Percentiles rank a stretch among this genome's conserved stretches.
Conservation (phyloP, 2,888 invertebrate genomes). For the Cryptocephalus primarius region DNA sequence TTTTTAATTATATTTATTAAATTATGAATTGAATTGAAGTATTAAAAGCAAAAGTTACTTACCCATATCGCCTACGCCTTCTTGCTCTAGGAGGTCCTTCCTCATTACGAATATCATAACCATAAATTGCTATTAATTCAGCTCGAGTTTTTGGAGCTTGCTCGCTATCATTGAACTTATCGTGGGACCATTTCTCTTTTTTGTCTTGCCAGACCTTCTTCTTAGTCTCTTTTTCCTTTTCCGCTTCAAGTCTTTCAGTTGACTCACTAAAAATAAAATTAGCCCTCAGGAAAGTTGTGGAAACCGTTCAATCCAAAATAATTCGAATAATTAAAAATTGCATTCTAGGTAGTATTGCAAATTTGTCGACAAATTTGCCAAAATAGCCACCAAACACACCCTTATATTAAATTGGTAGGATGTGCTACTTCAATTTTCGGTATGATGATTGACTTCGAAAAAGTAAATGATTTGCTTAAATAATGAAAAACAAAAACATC, state of each 20-base stretch:
- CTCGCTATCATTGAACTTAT: slow-evolving; percentile 69
- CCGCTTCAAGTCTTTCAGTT: slow-evolving; percentile 15
- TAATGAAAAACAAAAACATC: too few species aligned
- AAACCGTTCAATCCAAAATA: too few species aligned
- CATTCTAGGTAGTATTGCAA: too few species aligned
- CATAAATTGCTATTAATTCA: slow-evolving; percentile 77
- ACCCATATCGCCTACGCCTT: slow-evolving; percentile 79
- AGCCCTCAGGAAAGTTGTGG: too few species aligned
- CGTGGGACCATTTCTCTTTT: slow-evolving; percentile 36
- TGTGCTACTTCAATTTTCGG: too few species aligned
- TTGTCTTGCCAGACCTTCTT: slow-evolving; percentile 38
- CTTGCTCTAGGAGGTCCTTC: slow-evolving; percentile 83
- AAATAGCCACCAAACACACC: too few species aligned
- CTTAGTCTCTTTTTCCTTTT: slow-evolving; percentile 32
- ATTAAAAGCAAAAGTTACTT: slow-evolving; percentile 18
- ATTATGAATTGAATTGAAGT: slow-evolving; percentile 5
- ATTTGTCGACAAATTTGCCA: too few species aligned
- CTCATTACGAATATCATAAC: slow-evolving; percentile 90
- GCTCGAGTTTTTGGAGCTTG: slow-evolving; percentile 79
- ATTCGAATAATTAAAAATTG: too few species aligned
- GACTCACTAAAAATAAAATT: slow-evolving; percentile 9
- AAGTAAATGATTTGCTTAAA: too few species aligned
- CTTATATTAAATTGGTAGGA: too few species aligned
- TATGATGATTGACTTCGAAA: too few species aligned
- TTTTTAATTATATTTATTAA: too few species aligned